Base-by-base conservation (phyloP, 2,888 invertebrate genomes). In the Patella ulyssiponensis region DNA sequence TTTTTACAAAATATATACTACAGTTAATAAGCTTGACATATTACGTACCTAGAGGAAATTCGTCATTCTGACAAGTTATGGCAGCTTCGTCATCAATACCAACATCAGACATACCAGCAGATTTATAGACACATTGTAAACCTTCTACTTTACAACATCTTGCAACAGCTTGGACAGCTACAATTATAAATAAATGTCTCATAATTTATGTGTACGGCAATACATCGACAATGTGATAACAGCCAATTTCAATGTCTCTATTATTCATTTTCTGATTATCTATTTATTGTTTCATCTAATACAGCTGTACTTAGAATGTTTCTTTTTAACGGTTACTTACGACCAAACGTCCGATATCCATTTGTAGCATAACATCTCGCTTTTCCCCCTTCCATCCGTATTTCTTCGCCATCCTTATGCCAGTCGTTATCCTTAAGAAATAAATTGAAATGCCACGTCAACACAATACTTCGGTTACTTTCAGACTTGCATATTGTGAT, bases 71-170 rank as follows among this genome's bases (percentile, higher is more conserved):
- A 51, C 77, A 79, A n/a, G 77, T 74, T 44, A 74, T 51, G 15
- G 71, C 69, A 20, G 77, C 69, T 64, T 75, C 20, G 53, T 79
- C 79, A 27, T 73, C 56, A 1, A 77, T 71, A 11, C 79, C 79
- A n/a, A 73, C 73, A 23, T 74, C 77, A 14, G 79, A 77, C 7
- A 77, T 77, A 14, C 79, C 79, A 9, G 79, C 76, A 15, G 77
- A 75, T 56, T 71, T 70, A 73, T 79, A 79, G 12, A 54, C 53
- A 69, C 79, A 79, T n/a, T 71, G 53, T 44, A 79, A 70, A 20
- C 73, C 74, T 15, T 64, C 20, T n/a, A 77, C 53, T 33, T 53
- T 79, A 70, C 79, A 79, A 69, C 79, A 79, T 11, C 79, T 44
- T n/a, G 77, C 79, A 2, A 54, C 12, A 17, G 79, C 79, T 51